Evolutionary conservation across 2,888 invertebrate species (phyloP), one percentile per base, ranked within the genome.

Genomic region (Orgyia antiqua): DNA sequence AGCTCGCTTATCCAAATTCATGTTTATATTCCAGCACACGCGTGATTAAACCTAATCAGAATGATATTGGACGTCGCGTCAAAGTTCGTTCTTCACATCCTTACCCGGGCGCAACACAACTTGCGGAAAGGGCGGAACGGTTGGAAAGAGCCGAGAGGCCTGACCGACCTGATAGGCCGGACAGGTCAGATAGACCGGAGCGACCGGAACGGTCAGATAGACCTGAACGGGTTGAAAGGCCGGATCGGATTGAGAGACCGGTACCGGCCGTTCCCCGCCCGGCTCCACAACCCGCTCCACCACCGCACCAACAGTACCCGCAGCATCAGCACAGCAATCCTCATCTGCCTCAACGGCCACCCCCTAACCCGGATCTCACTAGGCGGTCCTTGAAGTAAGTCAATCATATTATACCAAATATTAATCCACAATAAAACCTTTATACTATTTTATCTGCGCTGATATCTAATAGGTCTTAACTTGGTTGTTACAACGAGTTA

Each of bases 41-140:
- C 74, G 97, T 95, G 76, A 97, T 97, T 70, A 96, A 97, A 82
- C 93, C 94, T 54, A 95, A 94, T 82, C 94, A 94, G 70, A 93
- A 93, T 59, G 94, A 95, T 78, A 94, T 96, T 63, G 95, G 96
- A 37, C 90, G 94, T 51, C 94, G 94, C 73, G 93, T 95, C 51
- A 95, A 95, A 77, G 89, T 93, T 71, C 94, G 83, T 35, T 58
- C 73, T 38, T 63, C 76, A 40, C 77, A 83, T 61, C 74, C 79
- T 37, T 78, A 70, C 57, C 70, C 83, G 48, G 71, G 63, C 19
- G 65, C 71, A 39, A 54, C 65, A 24, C 68, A 68, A 43, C 49
- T 69, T 39, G 58, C 69, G 10, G 76, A 74, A 50, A 57, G 72
- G 54, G 50, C 53, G 30, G 74, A 71, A 24, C 44, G 73, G 49